Conservation (phyloP, 2,888 invertebrate species). For the Mesopsocus fuscifrons region DNA sequence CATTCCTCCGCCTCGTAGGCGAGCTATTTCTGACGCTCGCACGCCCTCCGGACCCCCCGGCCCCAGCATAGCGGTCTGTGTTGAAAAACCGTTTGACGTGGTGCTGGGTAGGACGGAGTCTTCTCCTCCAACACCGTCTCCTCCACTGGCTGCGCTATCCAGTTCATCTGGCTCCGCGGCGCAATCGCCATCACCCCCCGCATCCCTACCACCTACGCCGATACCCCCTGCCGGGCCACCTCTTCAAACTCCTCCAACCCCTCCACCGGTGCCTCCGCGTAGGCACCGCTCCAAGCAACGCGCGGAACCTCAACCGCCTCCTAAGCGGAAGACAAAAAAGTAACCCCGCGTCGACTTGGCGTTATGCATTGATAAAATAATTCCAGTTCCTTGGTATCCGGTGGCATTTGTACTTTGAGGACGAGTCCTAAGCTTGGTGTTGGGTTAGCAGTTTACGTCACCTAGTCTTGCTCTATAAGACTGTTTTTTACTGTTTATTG, state of each 20-base stretch:
- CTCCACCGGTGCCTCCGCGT: slow-evolving; percentile 6
- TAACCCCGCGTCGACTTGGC: neutral
- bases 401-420: neutral
- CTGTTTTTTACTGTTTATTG: no score
- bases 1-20: neutral
- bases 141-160: no score
- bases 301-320: neutral
- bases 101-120: no score
- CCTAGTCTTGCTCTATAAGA: neutral
- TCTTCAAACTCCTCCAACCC: neutral
- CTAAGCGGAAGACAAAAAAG: slow-evolving; percentile 5
- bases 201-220: neutral
- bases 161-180: neutral
- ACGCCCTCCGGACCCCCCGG: neutral
- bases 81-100: neutral
- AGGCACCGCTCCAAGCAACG: slow-evolving; percentile 1
- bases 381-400: neutral
- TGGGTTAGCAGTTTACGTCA: neutral
- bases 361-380: neutral
- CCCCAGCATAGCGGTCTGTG: neutral
- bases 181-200: neutral
- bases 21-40: slow-evolving; percentile 4
- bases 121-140: no score
- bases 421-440: neutral
- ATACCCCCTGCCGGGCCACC: neutral